Evolutionary conservation across 2,888 invertebrate genomes (phyloP).

Genomic region (Dicyrtoma fusca): DNA sequence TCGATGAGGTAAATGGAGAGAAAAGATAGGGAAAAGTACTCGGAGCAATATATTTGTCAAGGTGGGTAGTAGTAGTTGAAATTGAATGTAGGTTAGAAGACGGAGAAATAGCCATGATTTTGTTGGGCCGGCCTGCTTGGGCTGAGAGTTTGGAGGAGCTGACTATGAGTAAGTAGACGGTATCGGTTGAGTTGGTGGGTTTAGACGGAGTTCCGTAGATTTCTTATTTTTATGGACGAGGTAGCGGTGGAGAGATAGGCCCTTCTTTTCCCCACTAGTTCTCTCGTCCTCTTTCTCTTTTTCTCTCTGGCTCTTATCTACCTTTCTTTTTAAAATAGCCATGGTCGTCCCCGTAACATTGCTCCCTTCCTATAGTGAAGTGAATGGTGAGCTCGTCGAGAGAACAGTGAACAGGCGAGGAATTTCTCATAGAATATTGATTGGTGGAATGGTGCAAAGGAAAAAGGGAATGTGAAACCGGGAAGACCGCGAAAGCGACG

Average conservation of each 20-base stretch:
- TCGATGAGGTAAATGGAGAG: neutral
- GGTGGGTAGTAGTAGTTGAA: slow-evolving; percentile 13
- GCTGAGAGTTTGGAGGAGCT: too few relatives aligned
- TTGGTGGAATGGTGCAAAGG: slow-evolving; percentile 37
- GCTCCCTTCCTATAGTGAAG: neutral
- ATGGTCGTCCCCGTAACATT: too few relatives aligned
- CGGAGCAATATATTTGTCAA: slow-evolving; percentile 14
- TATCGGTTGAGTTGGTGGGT: too few relatives aligned
- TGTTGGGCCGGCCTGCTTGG: too few relatives aligned
- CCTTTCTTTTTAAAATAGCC: too few relatives aligned
- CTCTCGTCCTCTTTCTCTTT: slow-evolving; percentile 11
- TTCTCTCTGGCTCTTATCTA: neutral
- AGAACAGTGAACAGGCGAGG: slow-evolving; percentile 20
- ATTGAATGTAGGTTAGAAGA: slow-evolving; percentile 27
- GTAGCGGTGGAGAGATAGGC: neutral
- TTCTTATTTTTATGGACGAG: slow-evolving; percentile 1
- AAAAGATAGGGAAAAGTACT: slow-evolving; percentile 1
- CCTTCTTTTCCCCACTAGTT: neutral
- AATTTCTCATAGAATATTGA: slow-evolving; percentile 42
- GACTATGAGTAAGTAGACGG: too few relatives aligned
- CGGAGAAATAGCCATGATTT: too few relatives aligned
- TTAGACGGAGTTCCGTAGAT: neutral
- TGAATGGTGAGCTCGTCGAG: neutral
- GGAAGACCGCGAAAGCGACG: slow-evolving; percentile 10
- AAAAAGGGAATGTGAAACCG: neutral